A percentile compares a stretch with the other conserved stretches of the same genome.
These are phyloP conservation scores for Paraplagusia blochii DNA, from an alignment of 2,113 vertebrate species.

Conservation along the genomic window DNA sequence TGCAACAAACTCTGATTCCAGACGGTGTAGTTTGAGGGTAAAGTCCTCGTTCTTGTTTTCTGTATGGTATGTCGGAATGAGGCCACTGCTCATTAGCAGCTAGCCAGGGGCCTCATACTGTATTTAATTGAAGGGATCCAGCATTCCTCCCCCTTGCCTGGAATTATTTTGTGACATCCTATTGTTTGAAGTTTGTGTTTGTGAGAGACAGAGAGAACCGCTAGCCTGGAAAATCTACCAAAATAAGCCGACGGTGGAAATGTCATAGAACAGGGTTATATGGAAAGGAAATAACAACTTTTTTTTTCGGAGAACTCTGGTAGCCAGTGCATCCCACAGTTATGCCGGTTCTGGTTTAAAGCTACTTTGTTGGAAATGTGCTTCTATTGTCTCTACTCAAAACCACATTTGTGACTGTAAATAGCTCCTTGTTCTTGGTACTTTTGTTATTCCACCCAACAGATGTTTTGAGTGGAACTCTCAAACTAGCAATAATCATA, in stretches of 20 bases:
- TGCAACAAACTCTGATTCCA: conserved; percentile 11
- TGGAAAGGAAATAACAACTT: background rate
- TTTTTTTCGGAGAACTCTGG: background rate
- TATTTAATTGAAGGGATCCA: conserved; percentile 40
- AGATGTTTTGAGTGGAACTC: background rate
- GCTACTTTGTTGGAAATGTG: background rate
- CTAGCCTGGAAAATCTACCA: conserved; percentile 21
- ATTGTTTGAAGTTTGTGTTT: conserved; percentile 32
- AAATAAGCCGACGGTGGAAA: background rate
- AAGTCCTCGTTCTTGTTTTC: conserved; percentile 20
- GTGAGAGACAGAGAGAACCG: background rate
- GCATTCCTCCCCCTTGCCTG: conserved; percentile 5
- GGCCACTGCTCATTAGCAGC: conserved; percentile 59
- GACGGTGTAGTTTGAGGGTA: conserved; percentile 13
- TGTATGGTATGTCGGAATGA: conserved; percentile 38
- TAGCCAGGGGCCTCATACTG: conserved; percentile 35
- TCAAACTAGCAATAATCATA: background rate
- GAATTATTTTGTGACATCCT: conserved; percentile 58
- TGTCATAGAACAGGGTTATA: background rate
- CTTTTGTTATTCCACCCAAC: background rate
- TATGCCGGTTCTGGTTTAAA: background rate
- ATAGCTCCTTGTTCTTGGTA: background rate
- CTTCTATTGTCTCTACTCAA: background rate
- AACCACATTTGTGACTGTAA: background rate
- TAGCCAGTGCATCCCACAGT: background rate